A percentile compares a stretch with the other conserved stretches of the same genome.
phyloP scores from a whole-genome alignment of 64 coral and sea anemone genomes.

The Platygyra sinensis region DNA sequence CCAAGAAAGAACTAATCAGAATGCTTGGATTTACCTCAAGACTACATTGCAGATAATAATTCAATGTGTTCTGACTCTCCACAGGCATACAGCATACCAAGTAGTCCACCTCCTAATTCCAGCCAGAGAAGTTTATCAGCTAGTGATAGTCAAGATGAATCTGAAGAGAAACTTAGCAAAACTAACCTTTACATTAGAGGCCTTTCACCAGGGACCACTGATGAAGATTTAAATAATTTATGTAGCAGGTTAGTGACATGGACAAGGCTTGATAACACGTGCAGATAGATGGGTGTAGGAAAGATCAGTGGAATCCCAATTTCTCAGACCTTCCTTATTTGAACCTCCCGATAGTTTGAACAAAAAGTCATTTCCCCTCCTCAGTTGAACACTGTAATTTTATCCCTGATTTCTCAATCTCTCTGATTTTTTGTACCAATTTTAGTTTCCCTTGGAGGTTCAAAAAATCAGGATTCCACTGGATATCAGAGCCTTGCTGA shows the following conservation, averaged over 20 bases:
- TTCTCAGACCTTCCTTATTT: too few species aligned
- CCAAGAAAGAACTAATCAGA: not conserved
- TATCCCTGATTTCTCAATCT: too few species aligned
- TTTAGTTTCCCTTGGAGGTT: too few species aligned
- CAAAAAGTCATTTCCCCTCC: too few species aligned
- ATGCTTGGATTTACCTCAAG: not conserved
- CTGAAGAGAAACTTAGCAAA: slow-evolving; percentile 99
- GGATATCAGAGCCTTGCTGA: too few species aligned
- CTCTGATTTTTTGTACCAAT: too few species aligned
- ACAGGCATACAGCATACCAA: slow-evolving; percentile 70
- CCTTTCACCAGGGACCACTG: slow-evolving; percentile 90
- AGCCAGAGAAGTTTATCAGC: slow-evolving; percentile 55
- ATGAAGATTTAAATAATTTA: slow-evolving; percentile 98
- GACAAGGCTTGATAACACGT: not conserved
- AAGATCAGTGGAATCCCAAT: too few species aligned
- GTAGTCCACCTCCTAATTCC: slow-evolving; percentile 50
- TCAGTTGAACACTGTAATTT: too few species aligned
- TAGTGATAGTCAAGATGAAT: slow-evolving; percentile 68
- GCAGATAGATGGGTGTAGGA: too few species aligned
- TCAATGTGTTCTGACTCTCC: not conserved
- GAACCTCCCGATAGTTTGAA: too few species aligned
- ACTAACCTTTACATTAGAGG: slow-evolving; percentile 99
- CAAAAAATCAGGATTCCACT: too few species aligned
- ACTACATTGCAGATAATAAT: not conserved
- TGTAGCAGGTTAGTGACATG: slow-evolving; percentile 76